Evolutionary conservation across 2,888 invertebrate species (phyloP).

Genomic region (Epistrophe eligans): DNA sequence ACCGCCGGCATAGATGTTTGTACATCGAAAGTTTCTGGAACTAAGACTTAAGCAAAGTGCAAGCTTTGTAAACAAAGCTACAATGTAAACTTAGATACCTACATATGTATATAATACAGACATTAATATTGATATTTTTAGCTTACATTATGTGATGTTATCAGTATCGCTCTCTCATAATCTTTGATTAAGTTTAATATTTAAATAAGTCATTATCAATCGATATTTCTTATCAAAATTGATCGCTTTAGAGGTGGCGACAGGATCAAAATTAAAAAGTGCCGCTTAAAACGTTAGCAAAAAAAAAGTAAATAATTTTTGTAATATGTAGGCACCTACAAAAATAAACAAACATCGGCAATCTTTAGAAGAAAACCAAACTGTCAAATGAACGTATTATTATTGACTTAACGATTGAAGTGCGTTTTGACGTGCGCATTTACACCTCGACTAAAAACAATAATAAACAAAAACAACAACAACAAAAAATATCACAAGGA

Average conservation of each 20-base stretch:
- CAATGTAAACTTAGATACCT: no score
- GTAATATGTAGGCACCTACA: no score
- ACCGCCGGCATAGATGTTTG: no score
- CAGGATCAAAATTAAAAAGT: constrained; percentile 2
- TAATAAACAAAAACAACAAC: constrained; percentile 19
- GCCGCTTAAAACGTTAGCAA: not conserved
- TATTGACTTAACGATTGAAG: constrained; percentile 52
- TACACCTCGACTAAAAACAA: not conserved
- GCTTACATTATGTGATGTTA: no score
- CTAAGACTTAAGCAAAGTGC: no score
- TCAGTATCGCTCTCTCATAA: no score
- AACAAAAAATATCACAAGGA: constrained; percentile 28
- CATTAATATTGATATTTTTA: no score
- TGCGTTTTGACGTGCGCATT: constrained; percentile 57
- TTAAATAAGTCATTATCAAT: not conserved
- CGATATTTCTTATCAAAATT: not conserved
- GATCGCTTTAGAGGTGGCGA: not conserved
- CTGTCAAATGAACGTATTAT: constrained; percentile 45
- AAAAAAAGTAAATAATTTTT: not conserved
- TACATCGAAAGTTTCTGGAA: no score
- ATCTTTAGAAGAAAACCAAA: constrained; percentile 26
- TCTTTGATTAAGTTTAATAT: not conserved
- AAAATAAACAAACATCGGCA: not conserved
- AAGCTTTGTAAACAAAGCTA: no score
- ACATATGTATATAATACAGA: no score